phyloP scores from a whole-genome alignment of 2,797 vertebrate genomes.

The Eidolon dupreanum region DNA sequence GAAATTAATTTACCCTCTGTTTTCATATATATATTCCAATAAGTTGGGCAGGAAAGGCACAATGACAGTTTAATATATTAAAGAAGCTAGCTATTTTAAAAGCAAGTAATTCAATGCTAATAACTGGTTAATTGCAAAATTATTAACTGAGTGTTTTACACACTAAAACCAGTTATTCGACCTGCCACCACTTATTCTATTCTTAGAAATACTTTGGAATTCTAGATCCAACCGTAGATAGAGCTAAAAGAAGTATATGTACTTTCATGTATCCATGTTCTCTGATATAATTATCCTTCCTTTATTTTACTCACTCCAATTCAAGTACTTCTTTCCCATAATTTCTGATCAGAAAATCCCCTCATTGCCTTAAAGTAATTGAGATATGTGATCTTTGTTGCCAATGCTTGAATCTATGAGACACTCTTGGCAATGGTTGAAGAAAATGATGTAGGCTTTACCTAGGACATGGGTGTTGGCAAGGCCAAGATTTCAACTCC shows the following conservation, averaged over 20 bases:
- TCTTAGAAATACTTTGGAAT: not conserved
- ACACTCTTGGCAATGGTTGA: no score
- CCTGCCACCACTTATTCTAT: not conserved
- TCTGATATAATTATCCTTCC: not conserved
- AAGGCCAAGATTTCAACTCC: no score
- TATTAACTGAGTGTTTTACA: constrained; percentile 2
- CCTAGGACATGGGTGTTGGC: no score
- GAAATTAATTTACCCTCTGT: not conserved
- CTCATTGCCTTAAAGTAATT: no score
- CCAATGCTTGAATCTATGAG: no score
- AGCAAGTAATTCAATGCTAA: not conserved
- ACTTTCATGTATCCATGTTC: not conserved
- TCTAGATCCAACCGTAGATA: not conserved
- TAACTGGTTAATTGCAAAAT: not conserved
- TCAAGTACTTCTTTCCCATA: no score
- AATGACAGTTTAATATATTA: not conserved
- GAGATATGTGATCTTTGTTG: no score
- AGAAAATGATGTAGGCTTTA: no score
- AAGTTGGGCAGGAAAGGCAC: not conserved
- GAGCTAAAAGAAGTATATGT: not conserved
- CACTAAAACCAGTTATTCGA: not conserved
- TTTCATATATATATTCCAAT: not conserved
- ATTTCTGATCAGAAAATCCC: no score
- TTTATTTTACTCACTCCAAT: not conserved
- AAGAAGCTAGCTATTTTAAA: not conserved